Base-by-base conservation (phyloP, 2,888 invertebrate genomes). In the Crossocerus cetratus region DNA sequence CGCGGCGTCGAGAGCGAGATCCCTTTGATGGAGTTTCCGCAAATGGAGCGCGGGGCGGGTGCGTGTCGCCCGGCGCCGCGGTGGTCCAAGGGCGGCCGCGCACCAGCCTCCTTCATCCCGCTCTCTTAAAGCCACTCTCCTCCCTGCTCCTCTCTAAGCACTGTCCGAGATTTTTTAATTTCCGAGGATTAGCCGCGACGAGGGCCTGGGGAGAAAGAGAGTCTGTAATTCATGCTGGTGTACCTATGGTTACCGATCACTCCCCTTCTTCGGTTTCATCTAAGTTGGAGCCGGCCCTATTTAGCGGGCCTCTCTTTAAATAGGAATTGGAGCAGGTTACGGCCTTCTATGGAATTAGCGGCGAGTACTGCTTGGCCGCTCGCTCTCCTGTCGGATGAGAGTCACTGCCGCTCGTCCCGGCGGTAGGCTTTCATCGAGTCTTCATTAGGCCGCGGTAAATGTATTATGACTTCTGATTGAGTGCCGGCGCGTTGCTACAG, bases 391-490 rank as follows among this genome's bases (percentile, higher is more conserved):
- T 11, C 16, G 42, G 59, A 72, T 72, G 84, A 83, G 84, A 80
- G 81, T 77, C 86, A 67, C 84, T 84, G 87, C 45, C 69, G 62
- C 53, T 54, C 43, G 69, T 82, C 86, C 85, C 83, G 84, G 77
- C 80, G 84, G 82, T 74, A 77, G 88, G 87, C 88, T 89, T 90
- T 90, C 90, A 89, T 90, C 89, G 89, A 85, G 88, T 88, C 89
- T 90, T 90, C 89, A 89, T 90, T 90, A 90, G 87, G 85, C 86
- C 84, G 82, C 81, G 86, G 87, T 90, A 90, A 90, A 90, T 90
- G 89, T 90, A 90, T 90, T 90, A 90, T 90, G 90, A 90, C 90
- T 89, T 90, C 88, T 90, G 90, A 90, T 90, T 89, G 90, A 89
- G 90, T 86, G 85, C 83, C 83, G 83, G 86, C 88, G 83, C 86